Evolutionary conservation across 2,113 vertebrate species (phyloP), one percentile per base, ranked within the genome.

Genomic region (Indicator maculatus): DNA sequence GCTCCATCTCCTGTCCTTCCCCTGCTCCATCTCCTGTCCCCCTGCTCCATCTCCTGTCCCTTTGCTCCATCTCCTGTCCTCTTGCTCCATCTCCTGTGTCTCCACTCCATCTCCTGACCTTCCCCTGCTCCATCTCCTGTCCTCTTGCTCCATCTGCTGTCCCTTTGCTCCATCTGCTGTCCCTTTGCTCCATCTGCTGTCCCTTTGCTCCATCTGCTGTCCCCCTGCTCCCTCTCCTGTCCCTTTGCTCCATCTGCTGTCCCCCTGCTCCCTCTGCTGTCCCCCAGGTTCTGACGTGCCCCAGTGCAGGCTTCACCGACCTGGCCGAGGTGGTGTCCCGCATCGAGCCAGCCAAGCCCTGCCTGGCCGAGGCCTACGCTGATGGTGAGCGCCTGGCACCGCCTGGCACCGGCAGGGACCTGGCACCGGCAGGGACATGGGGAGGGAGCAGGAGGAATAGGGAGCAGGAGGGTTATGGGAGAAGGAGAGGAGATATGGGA

Each of bases 301-400:
- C 98, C 47, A 98, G 96, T 31, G 99, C 99, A 3, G 98, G 99
- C 81, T 99, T 99, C 98, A 99, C 99, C 1, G 99, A 99, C 96
- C 97, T 99, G 85, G 99, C 99, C 0, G 99, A 99, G 96, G 99
- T 99, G 1, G 98, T 99, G 44, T 99, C 99, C 67, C 98, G 99
- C 71, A 99, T 99, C 11, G 99, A 99, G 74, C 99, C 99, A 0
- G 98, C 98, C 36, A 98, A 98, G 30, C 98, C 94, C 96, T 98
- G 98, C 30, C 88, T 98, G 11, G 98, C 97, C 1, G 97, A 98
- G 1, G 94, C 95, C 58, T 97, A 96, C 6, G 96, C 88, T 0
- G 97, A 98, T 2, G 97, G 97, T 98, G 89, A 97, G 96, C 36
- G 36, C 36, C 36, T 36, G 36, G 36, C 36, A 36, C 7, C 36